Evolutionary conservation across 2,113 vertebrate species (phyloP), one percentile per base, ranked within the genome.

Genomic region (Heterotis niloticus): DNA sequence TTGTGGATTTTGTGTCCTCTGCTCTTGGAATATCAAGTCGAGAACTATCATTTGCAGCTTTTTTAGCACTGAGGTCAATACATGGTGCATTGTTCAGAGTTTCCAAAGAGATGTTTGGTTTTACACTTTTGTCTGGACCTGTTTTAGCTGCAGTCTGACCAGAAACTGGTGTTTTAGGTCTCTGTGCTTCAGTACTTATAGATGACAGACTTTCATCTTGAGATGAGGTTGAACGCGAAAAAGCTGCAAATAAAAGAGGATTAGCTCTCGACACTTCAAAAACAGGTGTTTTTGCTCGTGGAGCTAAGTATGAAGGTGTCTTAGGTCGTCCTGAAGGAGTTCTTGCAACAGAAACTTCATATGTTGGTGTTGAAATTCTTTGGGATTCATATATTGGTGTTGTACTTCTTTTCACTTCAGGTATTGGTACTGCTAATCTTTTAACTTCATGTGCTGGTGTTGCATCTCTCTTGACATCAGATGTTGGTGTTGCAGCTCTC

Each of bases 181-280:
- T 80, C 13, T 75, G 51, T 51, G 64, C 10, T 52, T 88, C 86
- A 0, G 20, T 83, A 26, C 56, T 54, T 65, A 81, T 9, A 71
- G 26, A 54, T 60, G 75, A 23, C 59, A 24, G 24, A 28, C 82
- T 76, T 24, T 68, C 64, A 81, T 85, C 81, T 79, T 81, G 81
- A 16, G 82, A 73, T 52, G 77, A 84, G 73, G 78, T 87, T 52
- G 85, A 85, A 57, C 78, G 59, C 29, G 86, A 82, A 80, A 81
- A 88, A 66, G 84, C 24, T 54, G 83, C 72, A 82, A 88, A 90
- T 75, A 89, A 82, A 68, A 85, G 80, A 13, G 87, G 85, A 56
- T 86, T 90, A 10, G 84, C 81, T 86, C 85, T 87, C 57, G 84
- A 87, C 81, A 87, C 83, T 88, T 92, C 87, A 83, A 86, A 84